Base-by-base conservation (phyloP, 2,888 invertebrate species). In the Leptinotarsa haldemani region DNA sequence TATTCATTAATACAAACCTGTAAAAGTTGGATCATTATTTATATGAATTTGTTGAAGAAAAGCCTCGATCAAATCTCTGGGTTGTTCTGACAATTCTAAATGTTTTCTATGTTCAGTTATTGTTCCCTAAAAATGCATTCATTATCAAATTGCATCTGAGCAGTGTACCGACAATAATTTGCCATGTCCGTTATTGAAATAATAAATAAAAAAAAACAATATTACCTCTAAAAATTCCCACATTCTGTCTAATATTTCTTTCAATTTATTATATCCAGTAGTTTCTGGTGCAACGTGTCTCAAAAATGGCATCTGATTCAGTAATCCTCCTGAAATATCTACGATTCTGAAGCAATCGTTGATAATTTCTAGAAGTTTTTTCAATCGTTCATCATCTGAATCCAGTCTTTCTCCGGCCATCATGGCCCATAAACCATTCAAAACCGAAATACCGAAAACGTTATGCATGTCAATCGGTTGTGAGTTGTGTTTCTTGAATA, bases 361-460 rank as follows among this genome's bases (percentile, higher is more conserved):
- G 50, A 93, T 91, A 2, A 89, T 87, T 70, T 90, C 86, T 50
- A 93, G 87, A 7, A 94, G 86, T 52, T 88, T 84, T 48, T 85
- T 87, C 15, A 93, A 83, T 40, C 89, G 89, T 22, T 86, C 83
- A 80, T 94, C 92, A 48, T 90, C 88, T 66, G 92, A 88, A 53
- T 90, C 87, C 82, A 56, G 58, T 67, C 77, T 73, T 64, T 78
- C 70, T 80, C 93, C 93, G 66, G 94, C 93, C 68, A 93, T 89
- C 87, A 92, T 91, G 25, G 89, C 90, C 94, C 94, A 94, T 20
- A 94, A 83, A 0, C 91, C 90, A 84, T 94, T 94, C 76, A 94
- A 86, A 1, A 93, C 91, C 0, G 92, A 89, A 53, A 92, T 87
- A 71, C 92, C 91, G 58, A 94, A 90, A 13, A 80, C 80, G 52